These are phyloP conservation scores for Brachionus calyciflorus DNA, from an alignment of 1,140 invertebrate genomes.

Conservation along the genomic window DNA sequence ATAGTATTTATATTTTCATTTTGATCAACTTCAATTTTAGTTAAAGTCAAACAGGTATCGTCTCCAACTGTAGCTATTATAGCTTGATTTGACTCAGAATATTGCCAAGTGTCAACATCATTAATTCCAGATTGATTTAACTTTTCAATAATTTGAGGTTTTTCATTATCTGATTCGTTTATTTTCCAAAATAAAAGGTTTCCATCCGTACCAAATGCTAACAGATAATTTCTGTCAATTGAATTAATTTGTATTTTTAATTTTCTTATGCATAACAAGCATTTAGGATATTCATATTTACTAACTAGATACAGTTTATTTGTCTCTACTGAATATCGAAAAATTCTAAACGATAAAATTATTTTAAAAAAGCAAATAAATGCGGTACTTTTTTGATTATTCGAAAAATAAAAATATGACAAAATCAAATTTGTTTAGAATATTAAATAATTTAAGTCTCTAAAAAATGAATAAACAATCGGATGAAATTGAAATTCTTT, in stretches of 20 bases:
- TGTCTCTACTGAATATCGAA: conserved; percentile 8
- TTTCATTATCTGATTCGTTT: not conserved
- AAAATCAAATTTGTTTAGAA: too few species aligned
- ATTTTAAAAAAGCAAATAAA: too few species aligned
- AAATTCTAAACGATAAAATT: not conserved
- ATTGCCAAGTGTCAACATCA: not conserved
- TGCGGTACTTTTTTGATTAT: too few species aligned
- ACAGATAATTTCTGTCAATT: not conserved
- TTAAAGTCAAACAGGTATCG: conserved; percentile 32
- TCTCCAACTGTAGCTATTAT: conserved; percentile 38
- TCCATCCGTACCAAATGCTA: conserved; percentile 29
- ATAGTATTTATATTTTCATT: not conserved
- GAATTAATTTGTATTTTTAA: not conserved
- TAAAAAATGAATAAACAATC: too few species aligned
- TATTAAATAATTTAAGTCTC: too few species aligned
- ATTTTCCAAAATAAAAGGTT: conserved; percentile 27
- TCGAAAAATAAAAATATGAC: too few species aligned
- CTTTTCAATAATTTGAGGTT: not conserved
- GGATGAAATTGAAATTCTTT: too few species aligned
- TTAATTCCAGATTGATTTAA: conserved; percentile 42
- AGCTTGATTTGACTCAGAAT: not conserved
- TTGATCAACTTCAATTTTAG: not conserved
- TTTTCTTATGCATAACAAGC: not conserved
- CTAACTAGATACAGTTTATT: not conserved
- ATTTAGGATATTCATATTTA: conserved; percentile 19